These are phyloP conservation scores for Xanthorhoe designata DNA, from an alignment of 2,888 invertebrate genomes.

Conservation along the genomic window DNA sequence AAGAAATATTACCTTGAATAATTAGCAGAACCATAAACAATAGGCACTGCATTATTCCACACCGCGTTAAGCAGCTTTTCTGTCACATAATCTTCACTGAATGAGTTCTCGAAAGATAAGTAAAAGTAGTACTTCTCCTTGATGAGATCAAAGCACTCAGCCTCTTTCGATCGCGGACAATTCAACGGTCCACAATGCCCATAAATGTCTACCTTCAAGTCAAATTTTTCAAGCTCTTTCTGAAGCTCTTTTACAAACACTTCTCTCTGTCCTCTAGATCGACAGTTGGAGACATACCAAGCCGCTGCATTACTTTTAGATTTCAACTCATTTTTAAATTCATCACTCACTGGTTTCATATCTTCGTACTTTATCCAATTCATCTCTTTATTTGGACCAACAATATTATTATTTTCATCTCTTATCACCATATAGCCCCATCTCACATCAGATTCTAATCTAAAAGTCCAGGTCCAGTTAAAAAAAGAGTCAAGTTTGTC, in stretches of 20 bases:
- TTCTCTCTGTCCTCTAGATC: constrained; percentile 49
- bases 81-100: constrained; percentile 47
- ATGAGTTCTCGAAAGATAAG: constrained; percentile 61
- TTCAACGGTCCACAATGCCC: constrained; percentile 55
- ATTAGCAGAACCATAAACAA: constrained; percentile 87
- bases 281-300: constrained; percentile 62
- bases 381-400: constrained; percentile 61
- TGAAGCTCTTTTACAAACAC: constrained; percentile 43
- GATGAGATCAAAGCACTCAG: constrained; percentile 49
- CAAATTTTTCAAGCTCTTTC: constrained; percentile 46
- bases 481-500: constrained; percentile 60
- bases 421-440: constrained; percentile 66
- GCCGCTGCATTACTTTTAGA: constrained; percentile 57
- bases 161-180: constrained; percentile 47
- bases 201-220: constrained; percentile 56
- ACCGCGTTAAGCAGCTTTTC: constrained; percentile 65
- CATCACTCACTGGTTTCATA: constrained; percentile 56
- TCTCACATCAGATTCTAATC: constrained; percentile 62
- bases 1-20: constrained; percentile 67
- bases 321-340: constrained; percentile 45
- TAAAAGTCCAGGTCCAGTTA: constrained; percentile 77
- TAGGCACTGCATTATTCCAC: constrained; percentile 85
- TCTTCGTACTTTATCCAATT: constrained; percentile 55
- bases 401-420: constrained; percentile 48
- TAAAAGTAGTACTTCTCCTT: constrained; percentile 64